Percentiles rank a stretch among this genome's conserved stretches.
Conservation (phyloP, 2,797 vertebrate species). For the Petrocephalus sullivani region DNA sequence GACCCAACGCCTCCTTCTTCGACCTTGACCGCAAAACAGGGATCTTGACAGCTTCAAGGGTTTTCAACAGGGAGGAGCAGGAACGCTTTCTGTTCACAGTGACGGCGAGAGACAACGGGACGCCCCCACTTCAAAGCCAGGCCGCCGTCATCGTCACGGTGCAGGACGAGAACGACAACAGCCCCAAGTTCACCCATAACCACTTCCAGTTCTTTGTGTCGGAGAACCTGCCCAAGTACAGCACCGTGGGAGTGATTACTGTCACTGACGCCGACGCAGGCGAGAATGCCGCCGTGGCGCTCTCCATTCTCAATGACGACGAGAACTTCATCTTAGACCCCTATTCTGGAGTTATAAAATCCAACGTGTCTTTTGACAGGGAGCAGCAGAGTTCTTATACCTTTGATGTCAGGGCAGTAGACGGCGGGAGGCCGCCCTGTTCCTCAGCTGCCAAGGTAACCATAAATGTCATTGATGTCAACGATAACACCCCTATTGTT, state of each 20-base stretch:
- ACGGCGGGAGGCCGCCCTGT: constrained; percentile 85
- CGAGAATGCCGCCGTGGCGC: constrained; percentile 91
- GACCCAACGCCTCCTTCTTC: constrained; percentile 97
- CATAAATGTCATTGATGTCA: constrained; percentile 97
- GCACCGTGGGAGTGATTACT: constrained; percentile 96
- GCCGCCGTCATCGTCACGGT: constrained; percentile 95
- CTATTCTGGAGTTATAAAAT: constrained; percentile 94
- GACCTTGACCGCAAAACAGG: constrained; percentile 96
- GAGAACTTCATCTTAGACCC: constrained; percentile 97
- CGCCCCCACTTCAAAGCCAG: constrained; percentile 91
- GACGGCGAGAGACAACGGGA: constrained; percentile 94
- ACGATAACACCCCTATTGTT: constrained; percentile 92
- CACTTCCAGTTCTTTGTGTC: constrained; percentile 99
- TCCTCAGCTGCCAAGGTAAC: constrained; percentile 97
- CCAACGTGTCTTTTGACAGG: constrained; percentile 94
- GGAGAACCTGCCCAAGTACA: constrained; percentile 96
- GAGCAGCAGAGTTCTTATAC: constrained; percentile 98
- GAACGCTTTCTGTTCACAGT: constrained; percentile 96
- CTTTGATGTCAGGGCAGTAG: constrained; percentile 91
- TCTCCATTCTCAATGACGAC: constrained; percentile 92
- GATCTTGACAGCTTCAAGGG: constrained; percentile 90
- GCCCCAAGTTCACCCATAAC: constrained; percentile 97
- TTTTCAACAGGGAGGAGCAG: constrained; percentile 96
- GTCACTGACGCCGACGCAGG: constrained; percentile 94
- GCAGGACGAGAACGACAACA: constrained; percentile 96